These are phyloP conservation scores for Montipora cactus DNA, from an alignment of 64 coral and sea anemone species.

Conservation along the genomic window DNA sequence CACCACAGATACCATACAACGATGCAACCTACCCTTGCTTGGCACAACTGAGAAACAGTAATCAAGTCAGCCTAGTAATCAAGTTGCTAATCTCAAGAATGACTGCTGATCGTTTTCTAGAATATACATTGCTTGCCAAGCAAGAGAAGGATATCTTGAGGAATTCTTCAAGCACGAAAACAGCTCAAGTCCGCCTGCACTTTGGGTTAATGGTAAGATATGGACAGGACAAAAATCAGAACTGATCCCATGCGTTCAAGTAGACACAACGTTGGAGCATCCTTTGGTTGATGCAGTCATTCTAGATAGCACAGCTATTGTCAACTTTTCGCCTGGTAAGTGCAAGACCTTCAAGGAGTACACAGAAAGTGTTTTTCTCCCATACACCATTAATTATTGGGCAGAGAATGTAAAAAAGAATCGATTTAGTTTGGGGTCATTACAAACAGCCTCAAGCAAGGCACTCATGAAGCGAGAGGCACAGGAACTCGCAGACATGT, in stretches of 20 bases:
- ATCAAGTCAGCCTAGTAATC: slow-evolving; percentile 32
- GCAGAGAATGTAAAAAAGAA: slow-evolving; percentile 40
- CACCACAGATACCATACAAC: background rate
- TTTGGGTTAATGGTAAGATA: slow-evolving; percentile 20
- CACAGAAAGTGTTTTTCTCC: slow-evolving; percentile 9
- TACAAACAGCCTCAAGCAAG: slow-evolving; percentile 44
- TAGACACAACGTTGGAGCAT: background rate
- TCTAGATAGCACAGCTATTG: slow-evolving; percentile 39
- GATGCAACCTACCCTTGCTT: slow-evolving; percentile 30
- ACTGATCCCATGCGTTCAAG: slow-evolving; percentile 8
- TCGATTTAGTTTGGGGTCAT: slow-evolving; percentile 41
- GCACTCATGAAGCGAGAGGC: slow-evolving; percentile 23
- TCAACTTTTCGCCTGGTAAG: slow-evolving; percentile 27
- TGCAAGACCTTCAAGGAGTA: slow-evolving; percentile 61
- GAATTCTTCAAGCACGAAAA: slow-evolving; percentile 68
- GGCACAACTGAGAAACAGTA: slow-evolving; percentile 3
- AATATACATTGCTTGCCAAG: slow-evolving; percentile 37
- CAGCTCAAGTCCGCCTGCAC: slow-evolving; percentile 34
- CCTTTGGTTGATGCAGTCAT: slow-evolving; percentile 39
- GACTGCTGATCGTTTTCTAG: slow-evolving; percentile 38
- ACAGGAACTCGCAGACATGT: slow-evolving; percentile 52
- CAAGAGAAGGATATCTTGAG: slow-evolving; percentile 12
- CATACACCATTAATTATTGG: background rate
- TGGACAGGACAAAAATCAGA: slow-evolving; percentile 56
- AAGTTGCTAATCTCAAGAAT: slow-evolving; percentile 40